A percentile compares a stretch with the other conserved stretches of the same genome.
These are phyloP conservation scores for Pterobdella sp. DNA, from an alignment of 2,888 invertebrate species.

Conservation along the genomic window DNA sequence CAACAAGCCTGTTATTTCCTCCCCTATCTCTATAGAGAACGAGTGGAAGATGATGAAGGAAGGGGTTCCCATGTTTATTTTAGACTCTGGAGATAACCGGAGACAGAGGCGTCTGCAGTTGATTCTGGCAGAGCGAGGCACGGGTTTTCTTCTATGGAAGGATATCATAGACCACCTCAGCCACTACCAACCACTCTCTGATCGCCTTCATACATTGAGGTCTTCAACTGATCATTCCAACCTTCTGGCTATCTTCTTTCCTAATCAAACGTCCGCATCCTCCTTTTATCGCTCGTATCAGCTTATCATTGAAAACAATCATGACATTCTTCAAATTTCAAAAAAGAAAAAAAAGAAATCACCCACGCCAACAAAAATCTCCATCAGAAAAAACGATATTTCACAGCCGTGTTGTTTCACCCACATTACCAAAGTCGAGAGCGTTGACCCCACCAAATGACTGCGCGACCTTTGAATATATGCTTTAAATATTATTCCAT, in stretches of 20 bases:
- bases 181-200: slow-evolving; percentile 62
- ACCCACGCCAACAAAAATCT: slow-evolving; percentile 47
- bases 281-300: slow-evolving; percentile 57
- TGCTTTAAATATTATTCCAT: too few relatives aligned
- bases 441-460: slow-evolving; percentile 36
- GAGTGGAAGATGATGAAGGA: slow-evolving; percentile 67
- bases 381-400: slow-evolving; percentile 71
- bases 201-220: slow-evolving; percentile 70
- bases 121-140: slow-evolving; percentile 68
- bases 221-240: slow-evolving; percentile 68
- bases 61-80: slow-evolving; percentile 69
- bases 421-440: slow-evolving; percentile 69
- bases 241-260: slow-evolving; percentile 71
- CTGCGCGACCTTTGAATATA: too few relatives aligned
- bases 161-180: slow-evolving; percentile 72
- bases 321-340: slow-evolving; percentile 60
- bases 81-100: slow-evolving; percentile 68
- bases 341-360: slow-evolving; percentile 50
- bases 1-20: neutral
- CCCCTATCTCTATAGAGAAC: neutral
- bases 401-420: slow-evolving; percentile 77
- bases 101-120: slow-evolving; percentile 56
- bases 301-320: slow-evolving; percentile 65
- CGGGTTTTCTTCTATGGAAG: slow-evolving; percentile 72
- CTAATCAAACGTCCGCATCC: slow-evolving; percentile 64